Conservation (phyloP, 2,888 invertebrate genomes). For the Pristionchus arcanus region DNA sequence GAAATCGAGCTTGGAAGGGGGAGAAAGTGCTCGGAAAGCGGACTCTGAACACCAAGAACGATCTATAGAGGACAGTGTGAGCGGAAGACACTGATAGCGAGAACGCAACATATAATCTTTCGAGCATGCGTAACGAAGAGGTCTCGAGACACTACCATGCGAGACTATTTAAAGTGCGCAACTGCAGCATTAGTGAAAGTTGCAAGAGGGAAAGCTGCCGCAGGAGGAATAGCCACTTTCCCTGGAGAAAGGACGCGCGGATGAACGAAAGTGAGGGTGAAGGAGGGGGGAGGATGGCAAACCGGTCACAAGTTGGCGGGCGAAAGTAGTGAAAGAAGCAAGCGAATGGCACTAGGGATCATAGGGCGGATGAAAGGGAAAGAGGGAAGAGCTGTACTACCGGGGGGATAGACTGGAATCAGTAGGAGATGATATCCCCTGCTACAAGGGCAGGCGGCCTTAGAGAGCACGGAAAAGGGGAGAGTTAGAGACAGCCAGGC, state of each 20-base stretch:
- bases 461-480: background rate
- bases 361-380: constrained; percentile 32
- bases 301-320: constrained; percentile 47
- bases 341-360: constrained; percentile 31
- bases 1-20: too few relatives aligned
- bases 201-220: background rate
- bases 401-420: background rate
- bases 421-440: constrained; percentile 18
- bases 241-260: background rate
- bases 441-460: background rate
- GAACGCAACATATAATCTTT: too few relatives aligned
- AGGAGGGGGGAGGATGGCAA: constrained; percentile 6
- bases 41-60: too few relatives aligned
- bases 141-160: too few relatives aligned
- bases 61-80: too few relatives aligned
- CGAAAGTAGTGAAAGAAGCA: constrained; percentile 33
- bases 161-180: too few relatives aligned
- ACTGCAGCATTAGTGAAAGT: background rate
- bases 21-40: too few relatives aligned
- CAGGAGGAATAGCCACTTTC: constrained; percentile 10
- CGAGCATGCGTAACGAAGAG: too few relatives aligned
- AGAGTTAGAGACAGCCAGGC: background rate
- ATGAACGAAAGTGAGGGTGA: background rate
- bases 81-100: too few relatives aligned
- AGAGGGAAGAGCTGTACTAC: background rate